Percentiles rank a stretch among this genome's conserved stretches.
phyloP scores from a whole-genome alignment of 2,113 vertebrate species.

The Peromyscus maniculatus region DNA sequence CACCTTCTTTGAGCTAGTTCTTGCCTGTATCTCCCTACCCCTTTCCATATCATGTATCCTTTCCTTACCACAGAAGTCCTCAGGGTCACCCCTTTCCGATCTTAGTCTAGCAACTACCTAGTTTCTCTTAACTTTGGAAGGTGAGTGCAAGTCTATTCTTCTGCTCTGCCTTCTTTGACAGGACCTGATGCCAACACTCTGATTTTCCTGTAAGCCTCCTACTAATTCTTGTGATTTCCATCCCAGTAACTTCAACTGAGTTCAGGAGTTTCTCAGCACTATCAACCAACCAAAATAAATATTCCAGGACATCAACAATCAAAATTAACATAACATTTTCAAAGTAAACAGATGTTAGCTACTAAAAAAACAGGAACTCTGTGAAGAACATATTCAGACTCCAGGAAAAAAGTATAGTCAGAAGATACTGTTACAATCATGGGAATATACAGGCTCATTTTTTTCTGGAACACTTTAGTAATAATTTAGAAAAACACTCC shows the following conservation, averaged over 20 bases:
- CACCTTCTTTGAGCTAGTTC: neutral
- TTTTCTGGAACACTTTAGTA: neutral
- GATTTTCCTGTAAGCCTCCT: neutral
- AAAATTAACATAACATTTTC: neutral
- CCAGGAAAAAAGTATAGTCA: constrained; percentile 13
- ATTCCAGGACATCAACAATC: neutral
- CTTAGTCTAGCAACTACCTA: neutral
- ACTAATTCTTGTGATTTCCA: neutral
- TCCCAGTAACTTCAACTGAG: neutral
- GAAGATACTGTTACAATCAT: neutral
- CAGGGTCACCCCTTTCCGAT: neutral
- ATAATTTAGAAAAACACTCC: neutral
- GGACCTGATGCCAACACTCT: neutral
- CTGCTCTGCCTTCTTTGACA: neutral
- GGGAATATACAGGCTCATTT: neutral
- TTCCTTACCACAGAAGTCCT: neutral
- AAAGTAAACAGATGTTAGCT: neutral
- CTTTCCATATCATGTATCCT: neutral
- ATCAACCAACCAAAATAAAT: constrained; percentile 18
- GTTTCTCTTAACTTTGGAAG: neutral
- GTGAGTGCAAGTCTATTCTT: neutral
- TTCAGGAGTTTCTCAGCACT: neutral
- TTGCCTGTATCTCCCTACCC: neutral
- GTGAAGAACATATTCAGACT: neutral
- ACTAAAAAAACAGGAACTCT: neutral